These are phyloP conservation scores for Sminthurides bifidus DNA, from an alignment of 1,140 invertebrate genomes.

Conservation along the genomic window DNA sequence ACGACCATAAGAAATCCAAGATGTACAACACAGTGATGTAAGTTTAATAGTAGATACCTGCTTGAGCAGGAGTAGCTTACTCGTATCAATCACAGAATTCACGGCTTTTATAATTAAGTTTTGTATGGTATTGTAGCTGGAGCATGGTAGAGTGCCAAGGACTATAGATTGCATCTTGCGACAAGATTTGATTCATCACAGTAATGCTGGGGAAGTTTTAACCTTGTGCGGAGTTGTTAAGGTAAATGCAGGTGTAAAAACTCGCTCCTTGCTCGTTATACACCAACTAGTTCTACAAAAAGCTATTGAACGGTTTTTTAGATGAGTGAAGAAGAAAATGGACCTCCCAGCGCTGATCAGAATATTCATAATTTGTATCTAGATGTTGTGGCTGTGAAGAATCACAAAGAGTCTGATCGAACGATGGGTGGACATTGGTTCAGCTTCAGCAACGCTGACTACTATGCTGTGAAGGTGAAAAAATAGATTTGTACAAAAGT, in stretches of 20 bases:
- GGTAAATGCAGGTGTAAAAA: slow-evolving; percentile 39
- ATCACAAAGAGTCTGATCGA: slow-evolving; percentile 39
- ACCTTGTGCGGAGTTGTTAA: slow-evolving; percentile 75
- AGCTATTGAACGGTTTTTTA: slow-evolving; percentile 27
- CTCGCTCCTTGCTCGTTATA: slow-evolving; percentile 25
- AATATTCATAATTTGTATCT: slow-evolving; percentile 55
- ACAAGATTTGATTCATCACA: slow-evolving; percentile 72
- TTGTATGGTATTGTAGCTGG: slow-evolving; percentile 40
- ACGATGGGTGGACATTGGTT: slow-evolving; percentile 30
- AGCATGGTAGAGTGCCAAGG: slow-evolving; percentile 65
- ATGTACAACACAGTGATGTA: slow-evolving; percentile 48
- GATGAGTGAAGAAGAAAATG: slow-evolving; percentile 37
- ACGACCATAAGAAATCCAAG: too few species aligned
- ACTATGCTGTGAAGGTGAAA: slow-evolving; percentile 53
- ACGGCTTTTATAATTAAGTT: too few species aligned
- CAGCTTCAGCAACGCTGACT: slow-evolving; percentile 53
- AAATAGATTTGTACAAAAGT: slow-evolving; percentile 33
- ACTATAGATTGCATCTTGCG: slow-evolving; percentile 76
- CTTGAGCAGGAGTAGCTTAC: too few species aligned
- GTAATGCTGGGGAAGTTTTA: slow-evolving; percentile 77
- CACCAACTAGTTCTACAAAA: slow-evolving; percentile 5
- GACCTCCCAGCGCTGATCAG: neutral
- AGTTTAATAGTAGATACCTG: too few species aligned
- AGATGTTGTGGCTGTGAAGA: slow-evolving; percentile 53
- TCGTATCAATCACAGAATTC: too few species aligned